Conservation (phyloP, 2,888 invertebrate species). For the Mycalesis mineus region DNA sequence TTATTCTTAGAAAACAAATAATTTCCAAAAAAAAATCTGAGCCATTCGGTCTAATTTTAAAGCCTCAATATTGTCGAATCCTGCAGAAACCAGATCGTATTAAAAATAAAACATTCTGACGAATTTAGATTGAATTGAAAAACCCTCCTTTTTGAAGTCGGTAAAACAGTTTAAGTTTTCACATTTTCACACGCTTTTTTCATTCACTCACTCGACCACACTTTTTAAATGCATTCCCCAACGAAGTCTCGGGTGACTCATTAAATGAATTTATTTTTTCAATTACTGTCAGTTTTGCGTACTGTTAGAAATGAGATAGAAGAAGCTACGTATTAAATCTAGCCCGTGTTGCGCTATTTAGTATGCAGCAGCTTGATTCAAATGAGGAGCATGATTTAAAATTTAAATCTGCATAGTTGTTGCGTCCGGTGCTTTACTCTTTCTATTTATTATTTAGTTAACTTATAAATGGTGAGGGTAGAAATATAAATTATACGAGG, state of each 20-base stretch:
- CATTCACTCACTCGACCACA: no score
- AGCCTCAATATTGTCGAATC: no score
- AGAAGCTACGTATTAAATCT: conserved; percentile 4
- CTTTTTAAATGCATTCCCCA: neutral
- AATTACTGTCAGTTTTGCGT: neutral
- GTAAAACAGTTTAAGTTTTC: no score
- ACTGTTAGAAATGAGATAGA: neutral
- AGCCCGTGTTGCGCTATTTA: conserved; percentile 1
- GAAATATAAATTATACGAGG: neutral
- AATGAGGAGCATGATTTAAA: conserved; percentile 2
- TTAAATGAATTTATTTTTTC: neutral
- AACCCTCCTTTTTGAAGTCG: no score
- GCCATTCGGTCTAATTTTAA: no score
- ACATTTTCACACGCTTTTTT: no score
- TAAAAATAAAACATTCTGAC: no score
- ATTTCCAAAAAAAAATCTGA: no score
- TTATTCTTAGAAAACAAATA: no score
- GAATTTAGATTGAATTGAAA: no score
- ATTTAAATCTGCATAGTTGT: conserved; percentile 6
- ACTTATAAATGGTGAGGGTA: neutral
- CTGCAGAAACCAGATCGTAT: no score
- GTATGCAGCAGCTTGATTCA: conserved; percentile 2
- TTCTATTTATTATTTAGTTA: neutral
- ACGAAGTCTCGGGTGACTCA: neutral
- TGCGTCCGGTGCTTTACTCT: conserved; percentile 4